These are phyloP conservation scores for Eupithecia vulgata DNA, from an alignment of 2,888 invertebrate species.

Conservation along the genomic window DNA sequence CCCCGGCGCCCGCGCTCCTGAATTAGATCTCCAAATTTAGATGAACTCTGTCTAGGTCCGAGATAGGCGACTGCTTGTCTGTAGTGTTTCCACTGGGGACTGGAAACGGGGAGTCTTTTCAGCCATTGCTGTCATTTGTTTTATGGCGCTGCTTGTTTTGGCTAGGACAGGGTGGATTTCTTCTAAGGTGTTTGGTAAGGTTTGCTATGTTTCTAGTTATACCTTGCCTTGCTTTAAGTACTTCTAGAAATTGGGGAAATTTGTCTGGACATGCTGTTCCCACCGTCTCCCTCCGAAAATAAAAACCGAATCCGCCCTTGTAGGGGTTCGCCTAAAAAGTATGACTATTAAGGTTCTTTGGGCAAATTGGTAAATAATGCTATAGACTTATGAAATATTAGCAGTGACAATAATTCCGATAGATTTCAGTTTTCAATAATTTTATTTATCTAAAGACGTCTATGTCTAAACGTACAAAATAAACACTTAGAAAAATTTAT, in stretches of 20 bases:
- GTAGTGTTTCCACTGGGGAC: neutral
- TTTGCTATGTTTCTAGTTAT: too few species aligned
- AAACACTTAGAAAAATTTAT: too few species aligned
- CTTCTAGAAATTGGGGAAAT: neutral
- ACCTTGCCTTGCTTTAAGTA: neutral
- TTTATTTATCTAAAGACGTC: too few species aligned
- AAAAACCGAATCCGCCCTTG: neutral
- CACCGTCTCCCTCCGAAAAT: neutral
- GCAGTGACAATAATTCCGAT: too few species aligned
- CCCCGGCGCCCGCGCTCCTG: conserved; percentile 19
- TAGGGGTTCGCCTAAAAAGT: neutral
- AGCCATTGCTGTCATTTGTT: too few species aligned
- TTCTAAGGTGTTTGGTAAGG: neutral
- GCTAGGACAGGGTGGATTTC: neutral
- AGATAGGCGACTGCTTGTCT: conserved; percentile 1
- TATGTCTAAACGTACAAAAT: too few species aligned
- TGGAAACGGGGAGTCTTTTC: neutral
- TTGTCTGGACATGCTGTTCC: neutral
- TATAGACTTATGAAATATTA: too few species aligned
- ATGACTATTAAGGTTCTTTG: too few species aligned
- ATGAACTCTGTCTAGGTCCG: conserved; percentile 15
- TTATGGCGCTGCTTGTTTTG: too few species aligned
- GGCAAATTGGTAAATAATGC: too few species aligned
- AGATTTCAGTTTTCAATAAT: too few species aligned
- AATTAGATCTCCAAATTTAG: conserved; percentile 28